A percentile compares a stretch with the other conserved stretches of the same genome.
Evolutionary conservation across 2,888 invertebrate species (phyloP).

Genomic region (Laothoe populi): DNA sequence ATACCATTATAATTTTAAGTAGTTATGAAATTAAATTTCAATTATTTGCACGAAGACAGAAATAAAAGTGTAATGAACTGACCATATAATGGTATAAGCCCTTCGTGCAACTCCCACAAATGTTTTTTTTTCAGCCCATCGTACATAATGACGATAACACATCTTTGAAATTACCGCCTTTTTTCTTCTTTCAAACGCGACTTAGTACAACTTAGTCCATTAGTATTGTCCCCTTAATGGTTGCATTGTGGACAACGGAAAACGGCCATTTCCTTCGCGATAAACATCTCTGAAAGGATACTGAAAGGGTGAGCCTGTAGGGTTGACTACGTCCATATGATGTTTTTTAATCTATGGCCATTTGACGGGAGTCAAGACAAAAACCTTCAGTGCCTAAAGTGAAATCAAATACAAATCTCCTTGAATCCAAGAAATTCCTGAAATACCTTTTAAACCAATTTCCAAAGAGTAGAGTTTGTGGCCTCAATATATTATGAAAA

Average conservation of each 20-base stretch:
- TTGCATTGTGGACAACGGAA: constrained; percentile 80
- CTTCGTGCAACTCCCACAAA: neutral
- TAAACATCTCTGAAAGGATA: constrained; percentile 81
- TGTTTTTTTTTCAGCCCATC: constrained; percentile 3
- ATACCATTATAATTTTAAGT: too few relatives aligned
- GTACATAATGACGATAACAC: constrained; percentile 27
- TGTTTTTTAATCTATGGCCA: neutral
- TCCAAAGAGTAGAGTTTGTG: too few relatives aligned
- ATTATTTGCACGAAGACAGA: too few relatives aligned
- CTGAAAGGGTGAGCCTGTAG: constrained; percentile 77
- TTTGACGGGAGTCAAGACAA: neutral
- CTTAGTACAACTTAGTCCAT: constrained; percentile 71
- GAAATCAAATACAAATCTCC: too few relatives aligned
- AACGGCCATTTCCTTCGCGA: constrained; percentile 83
- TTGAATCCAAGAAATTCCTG: too few relatives aligned
- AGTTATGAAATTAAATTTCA: too few relatives aligned
- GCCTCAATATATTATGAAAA: too few relatives aligned
- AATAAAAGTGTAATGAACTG: too few relatives aligned
- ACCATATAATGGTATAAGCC: neutral
- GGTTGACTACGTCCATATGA: constrained; percentile 24
- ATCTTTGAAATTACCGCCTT: constrained; percentile 38
- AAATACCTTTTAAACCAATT: too few relatives aligned
- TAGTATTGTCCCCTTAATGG: constrained; percentile 80
- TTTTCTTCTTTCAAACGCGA: constrained; percentile 37
- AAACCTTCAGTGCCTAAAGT: neutral